These are phyloP conservation scores for Sphenodon punctatus DNA, from an alignment of 2,797 vertebrate genomes.

Conservation along the genomic window DNA sequence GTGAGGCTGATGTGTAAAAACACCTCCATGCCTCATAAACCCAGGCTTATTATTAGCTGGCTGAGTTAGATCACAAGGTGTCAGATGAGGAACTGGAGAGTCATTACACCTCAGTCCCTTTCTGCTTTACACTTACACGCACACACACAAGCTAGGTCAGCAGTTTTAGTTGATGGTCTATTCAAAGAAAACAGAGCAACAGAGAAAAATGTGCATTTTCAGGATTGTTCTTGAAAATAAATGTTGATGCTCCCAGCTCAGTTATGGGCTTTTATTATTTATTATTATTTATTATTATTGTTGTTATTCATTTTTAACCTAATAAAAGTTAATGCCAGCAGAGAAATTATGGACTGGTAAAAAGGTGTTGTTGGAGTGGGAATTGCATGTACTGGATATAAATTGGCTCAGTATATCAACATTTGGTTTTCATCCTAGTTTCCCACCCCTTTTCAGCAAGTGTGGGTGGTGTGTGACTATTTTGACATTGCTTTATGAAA, in stretches of 20 bases:
- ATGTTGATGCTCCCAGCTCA: background rate
- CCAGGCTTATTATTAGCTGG: background rate
- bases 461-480: slow-evolving; percentile 2
- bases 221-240: background rate
- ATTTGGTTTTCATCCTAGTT: background rate
- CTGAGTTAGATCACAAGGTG: background rate
- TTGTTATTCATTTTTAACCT: background rate
- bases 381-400: background rate
- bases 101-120: background rate
- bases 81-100: slow-evolving; percentile 1
- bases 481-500: slow-evolving; percentile 33
- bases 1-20: slow-evolving; percentile 15
- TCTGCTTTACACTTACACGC: background rate
- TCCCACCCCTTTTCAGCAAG: background rate
- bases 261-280: background rate
- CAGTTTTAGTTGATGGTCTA: background rate
- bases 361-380: background rate
- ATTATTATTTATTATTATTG: background rate
- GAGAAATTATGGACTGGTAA: background rate
- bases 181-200: background rate
- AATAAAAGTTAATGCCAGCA: background rate
- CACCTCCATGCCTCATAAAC: slow-evolving; percentile 1
- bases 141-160: background rate
- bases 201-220: background rate
- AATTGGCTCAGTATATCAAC: background rate